A percentile compares a stretch with the other conserved stretches of the same genome.
phyloP scores from a whole-genome alignment of 2,113 vertebrate species.

The Scartelaos histophorus region DNA sequence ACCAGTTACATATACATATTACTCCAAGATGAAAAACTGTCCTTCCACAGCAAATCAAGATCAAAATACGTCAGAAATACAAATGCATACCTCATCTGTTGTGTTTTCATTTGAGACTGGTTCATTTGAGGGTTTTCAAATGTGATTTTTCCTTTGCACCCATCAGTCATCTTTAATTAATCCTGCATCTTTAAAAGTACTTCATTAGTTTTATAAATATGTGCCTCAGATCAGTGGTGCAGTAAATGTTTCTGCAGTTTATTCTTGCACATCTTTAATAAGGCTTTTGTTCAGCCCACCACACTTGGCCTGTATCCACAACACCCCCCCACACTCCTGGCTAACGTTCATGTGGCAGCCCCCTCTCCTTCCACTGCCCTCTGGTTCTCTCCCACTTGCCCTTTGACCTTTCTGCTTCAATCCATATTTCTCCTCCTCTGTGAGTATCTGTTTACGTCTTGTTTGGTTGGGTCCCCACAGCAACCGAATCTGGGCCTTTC shows the following conservation, averaged over 20 bases:
- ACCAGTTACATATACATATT: background rate
- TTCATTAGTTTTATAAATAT: background rate
- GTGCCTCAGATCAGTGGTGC: slow-evolving; percentile 4
- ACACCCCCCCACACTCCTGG: background rate
- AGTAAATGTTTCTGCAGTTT: slow-evolving; percentile 5
- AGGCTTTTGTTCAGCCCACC: slow-evolving; percentile 28
- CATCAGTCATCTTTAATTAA: background rate
- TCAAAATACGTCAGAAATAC: too few species aligned
- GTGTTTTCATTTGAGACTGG: too few species aligned
- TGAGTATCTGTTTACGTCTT: slow-evolving; percentile 60
- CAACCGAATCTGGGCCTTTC: slow-evolving; percentile 55
- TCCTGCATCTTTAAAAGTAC: background rate
- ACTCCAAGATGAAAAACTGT: too few species aligned
- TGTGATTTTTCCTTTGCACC: background rate
- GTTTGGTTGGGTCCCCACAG: slow-evolving; percentile 60
- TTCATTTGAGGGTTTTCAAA: too few species aligned
- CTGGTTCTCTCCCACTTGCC: slow-evolving; percentile 13
- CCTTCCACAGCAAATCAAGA: too few species aligned
- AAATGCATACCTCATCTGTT: too few species aligned
- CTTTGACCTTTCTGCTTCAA: slow-evolving; percentile 29
- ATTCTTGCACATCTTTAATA: slow-evolving; percentile 13
- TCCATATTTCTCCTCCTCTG: slow-evolving; percentile 23
- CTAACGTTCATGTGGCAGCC: slow-evolving; percentile 1
- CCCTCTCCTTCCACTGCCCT: slow-evolving; percentile 3
- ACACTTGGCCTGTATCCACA: slow-evolving; percentile 14